phyloP scores from a whole-genome alignment of 2,797 vertebrate genomes.

The Acanthurus tractus region DNA sequence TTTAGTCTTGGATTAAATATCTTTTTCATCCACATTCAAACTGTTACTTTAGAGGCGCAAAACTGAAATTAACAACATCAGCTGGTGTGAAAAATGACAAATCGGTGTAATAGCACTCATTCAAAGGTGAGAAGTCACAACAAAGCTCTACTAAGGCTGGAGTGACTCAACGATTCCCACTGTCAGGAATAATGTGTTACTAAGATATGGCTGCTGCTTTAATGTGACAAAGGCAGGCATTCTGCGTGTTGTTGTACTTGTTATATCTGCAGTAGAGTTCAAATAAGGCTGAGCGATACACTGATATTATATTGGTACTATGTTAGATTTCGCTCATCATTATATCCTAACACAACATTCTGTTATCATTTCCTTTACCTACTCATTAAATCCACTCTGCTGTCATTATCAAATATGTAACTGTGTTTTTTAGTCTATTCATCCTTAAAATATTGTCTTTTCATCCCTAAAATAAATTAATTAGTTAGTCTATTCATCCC shows the following conservation, averaged over 20 bases:
- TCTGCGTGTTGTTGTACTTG: not conserved
- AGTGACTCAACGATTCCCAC: not conserved
- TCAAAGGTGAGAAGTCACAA: slow-evolving; percentile 9
- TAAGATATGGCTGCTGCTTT: not conserved
- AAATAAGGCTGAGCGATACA: not conserved
- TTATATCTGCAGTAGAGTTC: not conserved
- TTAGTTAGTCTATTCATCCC: no score
- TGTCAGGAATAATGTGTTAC: not conserved
- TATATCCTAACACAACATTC: no score
- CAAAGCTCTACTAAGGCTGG: not conserved
- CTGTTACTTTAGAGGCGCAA: not conserved
- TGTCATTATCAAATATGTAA: no score
- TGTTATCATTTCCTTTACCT: no score
- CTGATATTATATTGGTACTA: no score
- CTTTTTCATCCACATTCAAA: slow-evolving; percentile 3
- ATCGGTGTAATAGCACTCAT: not conserved
- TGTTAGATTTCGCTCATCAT: no score
- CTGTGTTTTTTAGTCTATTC: no score
- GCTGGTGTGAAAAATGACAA: slow-evolving; percentile 13
- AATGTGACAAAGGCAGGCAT: not conserved
- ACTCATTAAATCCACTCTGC: no score
- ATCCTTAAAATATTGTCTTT: no score
- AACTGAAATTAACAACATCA: slow-evolving; percentile 7
- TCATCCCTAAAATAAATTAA: no score
- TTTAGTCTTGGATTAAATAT: slow-evolving; percentile 28